Base-by-base conservation (phyloP, 2,888 invertebrate species). In the Tuta absoluta region DNA sequence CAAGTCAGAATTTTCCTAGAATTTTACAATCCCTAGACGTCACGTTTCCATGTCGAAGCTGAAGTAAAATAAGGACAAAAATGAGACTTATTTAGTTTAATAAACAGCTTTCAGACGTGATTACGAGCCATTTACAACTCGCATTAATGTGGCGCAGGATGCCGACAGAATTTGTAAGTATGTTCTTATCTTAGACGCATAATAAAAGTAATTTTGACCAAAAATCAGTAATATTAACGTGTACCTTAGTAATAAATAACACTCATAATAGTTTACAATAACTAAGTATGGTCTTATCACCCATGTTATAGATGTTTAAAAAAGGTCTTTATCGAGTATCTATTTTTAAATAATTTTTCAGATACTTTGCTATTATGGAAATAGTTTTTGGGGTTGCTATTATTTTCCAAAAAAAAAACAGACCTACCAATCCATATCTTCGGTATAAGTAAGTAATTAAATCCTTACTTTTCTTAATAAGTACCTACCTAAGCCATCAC, bases 141-240 rank as follows among this genome's bases (percentile, higher is more conserved):
- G 67, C 76, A 78, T 77, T 75, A 69, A 76, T 78, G 75, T 74
- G 74, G 67, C 75, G 73, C 71, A 72, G 72, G 76, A 74, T 71
- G 73, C 75, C 74, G 72, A 62, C 68, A 65, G 74, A 76, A 72
- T 79, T 51, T 62, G 61, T 64, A 66, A 66, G 62, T 64, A 58
- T 62, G 23, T 51, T 58, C 19, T 45, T 10, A 17, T 4, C 12
- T 64, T 59, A 19, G 53, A 28, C 17, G 23, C n/a, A n/a, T n/a
- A 59, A 66, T 53, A 45, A 24, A 59, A 14, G 24, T 14, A 53
- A 23, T 7, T 8, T 8, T 1, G 19, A n/a, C n/a, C n/a, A n/a
- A n/a, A n/a, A n/a, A n/a, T n/a, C n/a, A n/a, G n/a, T n/a, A n/a
- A n/a, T n/a, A n/a, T n/a, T n/a, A n/a, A n/a, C n/a, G n/a, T n/a